A percentile compares a stretch with the other conserved stretches of the same genome.
Evolutionary conservation across 2,888 invertebrate genomes (phyloP).

Genomic region (Lumbricus terrestris): DNA sequence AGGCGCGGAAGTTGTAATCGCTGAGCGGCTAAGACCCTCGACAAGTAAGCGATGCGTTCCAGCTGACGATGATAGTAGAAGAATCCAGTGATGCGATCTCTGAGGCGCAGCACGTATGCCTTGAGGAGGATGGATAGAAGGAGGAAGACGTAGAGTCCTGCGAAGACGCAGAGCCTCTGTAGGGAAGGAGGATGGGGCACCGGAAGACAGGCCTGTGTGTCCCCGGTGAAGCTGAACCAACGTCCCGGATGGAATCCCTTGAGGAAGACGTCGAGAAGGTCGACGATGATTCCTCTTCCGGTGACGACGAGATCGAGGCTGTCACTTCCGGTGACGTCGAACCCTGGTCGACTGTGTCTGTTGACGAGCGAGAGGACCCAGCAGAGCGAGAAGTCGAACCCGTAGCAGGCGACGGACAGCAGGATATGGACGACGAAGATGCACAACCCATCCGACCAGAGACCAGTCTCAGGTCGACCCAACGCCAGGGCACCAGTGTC

Average conservation of each 20-base stretch:
- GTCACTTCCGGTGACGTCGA: constrained; percentile 39
- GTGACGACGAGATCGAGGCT: constrained; percentile 35
- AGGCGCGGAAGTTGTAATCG: constrained; percentile 33
- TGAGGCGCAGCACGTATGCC: constrained; percentile 39
- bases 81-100: constrained; percentile 39
- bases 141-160: constrained; percentile 33
- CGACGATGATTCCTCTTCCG: constrained; percentile 39
- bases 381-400: constrained; percentile 47
- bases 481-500: constrained; percentile 41
- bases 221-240: constrained; percentile 36
- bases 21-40: constrained; percentile 38
- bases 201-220: constrained; percentile 36
- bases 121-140: constrained; percentile 39
- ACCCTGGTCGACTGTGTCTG: constrained; percentile 41
- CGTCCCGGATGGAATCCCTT: constrained; percentile 38
- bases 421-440: constrained; percentile 44
- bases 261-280: constrained; percentile 40
- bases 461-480: constrained; percentile 40
- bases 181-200: constrained; percentile 34
- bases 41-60: constrained; percentile 39
- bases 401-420: constrained; percentile 38
- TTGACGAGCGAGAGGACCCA: constrained; percentile 44
- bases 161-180: constrained; percentile 33
- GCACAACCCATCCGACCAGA: constrained; percentile 41
- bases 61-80: constrained; percentile 43